Base-by-base conservation (phyloP, 1,140 invertebrate species). In the Macrotrachela quadricornifera region DNA sequence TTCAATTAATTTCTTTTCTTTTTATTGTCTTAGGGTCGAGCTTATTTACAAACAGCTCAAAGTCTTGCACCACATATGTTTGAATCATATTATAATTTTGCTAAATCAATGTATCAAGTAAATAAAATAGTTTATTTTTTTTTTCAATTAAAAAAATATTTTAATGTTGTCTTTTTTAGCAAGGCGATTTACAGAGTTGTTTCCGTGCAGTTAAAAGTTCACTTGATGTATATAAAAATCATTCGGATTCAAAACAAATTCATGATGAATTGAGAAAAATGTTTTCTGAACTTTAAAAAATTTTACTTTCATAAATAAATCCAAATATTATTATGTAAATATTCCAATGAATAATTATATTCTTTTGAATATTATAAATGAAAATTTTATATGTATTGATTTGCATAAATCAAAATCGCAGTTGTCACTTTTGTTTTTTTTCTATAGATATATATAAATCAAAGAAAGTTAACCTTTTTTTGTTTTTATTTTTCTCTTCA, bases 51-150 rank as follows among this genome's bases (percentile, higher is more conserved):
- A 61, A 74, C 78, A 16, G 74, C 81, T 9, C 73, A 76, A 47
- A 63, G 71, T 30, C 71, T 81, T 46, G 73, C 76, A 11, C 73
- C 74, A 36, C 78, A 79, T 60, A 70, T 81, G 59, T 81, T 80
- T 61, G 81, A 84, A 61, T 78, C 81, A 3, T 76, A 80, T 63
- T 83, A 77, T 61, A 84, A 84, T 65, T 76, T 77, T 64, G 78
- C 79, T 2, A 65, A 76, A 44, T 65, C 83, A 40, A 72, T 78
- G 42, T 75, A 79, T 57, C 71, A 77, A 67, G 80, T 80, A 69
- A 63, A 58, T 59, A 11, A 41, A 45, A 49, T 43, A 14, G 50
- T 14, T 40, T 39, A 42, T 18, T n/a, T 45, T 56, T 18, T 40
- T 54, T 18, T 54, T 41, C 17, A 49, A 41, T 51, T 56, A 55